Percentiles rank a stretch among this genome's conserved stretches.
These are phyloP conservation scores for Gambusia holbrooki DNA, from an alignment of 2,113 vertebrate species.

Conservation along the genomic window DNA sequence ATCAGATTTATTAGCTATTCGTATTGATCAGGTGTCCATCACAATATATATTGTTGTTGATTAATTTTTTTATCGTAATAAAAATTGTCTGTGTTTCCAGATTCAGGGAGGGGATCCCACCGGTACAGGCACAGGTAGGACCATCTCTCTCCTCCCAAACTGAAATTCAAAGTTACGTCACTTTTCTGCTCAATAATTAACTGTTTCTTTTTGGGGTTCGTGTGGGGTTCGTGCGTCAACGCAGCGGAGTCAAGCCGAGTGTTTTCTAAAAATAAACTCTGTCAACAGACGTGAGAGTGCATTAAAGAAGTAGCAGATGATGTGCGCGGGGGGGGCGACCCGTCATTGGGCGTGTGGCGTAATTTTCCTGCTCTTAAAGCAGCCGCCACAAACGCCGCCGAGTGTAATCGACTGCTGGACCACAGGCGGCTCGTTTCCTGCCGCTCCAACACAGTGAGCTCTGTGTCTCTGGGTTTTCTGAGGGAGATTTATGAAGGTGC, in stretches of 20 bases:
- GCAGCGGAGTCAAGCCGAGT: constrained; percentile 18
- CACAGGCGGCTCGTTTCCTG: constrained; percentile 34
- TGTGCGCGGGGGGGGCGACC: constrained; percentile 8
- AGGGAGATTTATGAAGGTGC: constrained; percentile 58
- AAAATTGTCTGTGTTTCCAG: constrained; percentile 71
- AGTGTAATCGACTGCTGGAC: constrained; percentile 15
- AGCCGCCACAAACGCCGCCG: constrained; percentile 15
- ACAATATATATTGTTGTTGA: too few species aligned
- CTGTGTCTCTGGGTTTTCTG: constrained; percentile 25
- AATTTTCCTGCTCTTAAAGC: constrained; percentile 27
- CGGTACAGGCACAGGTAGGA: constrained; percentile 92
- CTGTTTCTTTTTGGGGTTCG: constrained; percentile 34
- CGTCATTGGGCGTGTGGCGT: constrained; percentile 16
- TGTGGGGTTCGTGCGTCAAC: constrained; percentile 36
- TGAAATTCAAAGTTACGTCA: constrained; percentile 39
- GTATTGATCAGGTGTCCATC: too few species aligned
- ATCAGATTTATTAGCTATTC: too few species aligned
- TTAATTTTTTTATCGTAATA: too few species aligned
- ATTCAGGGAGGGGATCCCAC: constrained; percentile 98
- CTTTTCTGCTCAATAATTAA: constrained; percentile 48
- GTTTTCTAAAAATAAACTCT: constrained; percentile 57
- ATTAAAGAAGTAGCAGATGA: constrained; percentile 2
- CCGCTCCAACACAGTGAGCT: constrained; percentile 39
- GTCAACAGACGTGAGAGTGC: constrained; percentile 10
- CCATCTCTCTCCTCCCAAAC: constrained; percentile 19